Evolutionary conservation across 2,888 invertebrate species (phyloP).

Genomic region (Rhorus exstirpatorius): DNA sequence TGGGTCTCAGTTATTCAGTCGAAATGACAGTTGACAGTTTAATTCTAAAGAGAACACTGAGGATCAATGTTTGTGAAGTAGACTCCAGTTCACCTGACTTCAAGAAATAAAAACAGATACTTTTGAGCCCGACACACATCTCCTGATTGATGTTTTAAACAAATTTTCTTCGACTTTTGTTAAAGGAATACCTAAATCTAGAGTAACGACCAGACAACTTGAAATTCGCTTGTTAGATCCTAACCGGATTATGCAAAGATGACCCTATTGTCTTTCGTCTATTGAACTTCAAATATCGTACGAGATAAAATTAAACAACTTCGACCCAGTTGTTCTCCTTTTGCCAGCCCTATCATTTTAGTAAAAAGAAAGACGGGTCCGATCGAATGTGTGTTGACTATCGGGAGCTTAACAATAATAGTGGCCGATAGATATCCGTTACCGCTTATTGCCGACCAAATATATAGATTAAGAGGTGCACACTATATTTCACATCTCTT

Average conservation of each 20-base stretch:
- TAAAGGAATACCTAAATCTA: constrained; percentile 41
- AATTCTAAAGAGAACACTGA: background rate
- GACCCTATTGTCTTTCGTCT: constrained; percentile 60
- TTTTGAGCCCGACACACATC: constrained; percentile 19
- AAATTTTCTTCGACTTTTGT: constrained; percentile 49
- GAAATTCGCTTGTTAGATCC: constrained; percentile 66
- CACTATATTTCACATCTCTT: constrained; percentile 76
- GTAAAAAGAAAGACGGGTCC: constrained; percentile 72
- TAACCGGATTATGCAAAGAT: constrained; percentile 59
- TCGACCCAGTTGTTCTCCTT: constrained; percentile 71
- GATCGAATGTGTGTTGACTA: constrained; percentile 74
- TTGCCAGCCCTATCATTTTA: constrained; percentile 71
- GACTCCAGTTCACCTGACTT: constrained; percentile 29
- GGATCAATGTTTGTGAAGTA: constrained; percentile 19
- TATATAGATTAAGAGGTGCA: constrained; percentile 76
- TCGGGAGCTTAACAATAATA: constrained; percentile 77
- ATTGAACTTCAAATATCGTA: constrained; percentile 57
- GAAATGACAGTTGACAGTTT: constrained; percentile 25
- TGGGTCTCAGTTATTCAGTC: constrained; percentile 27
- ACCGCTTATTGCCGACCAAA: constrained; percentile 80
- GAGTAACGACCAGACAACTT: constrained; percentile 64
- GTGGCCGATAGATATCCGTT: constrained; percentile 80
- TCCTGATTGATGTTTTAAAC: constrained; percentile 43
- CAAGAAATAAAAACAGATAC: constrained; percentile 49
- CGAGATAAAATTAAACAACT: constrained; percentile 58